phyloP scores from a whole-genome alignment of 2,113 vertebrate species.

The Leucosticte australis region DNA sequence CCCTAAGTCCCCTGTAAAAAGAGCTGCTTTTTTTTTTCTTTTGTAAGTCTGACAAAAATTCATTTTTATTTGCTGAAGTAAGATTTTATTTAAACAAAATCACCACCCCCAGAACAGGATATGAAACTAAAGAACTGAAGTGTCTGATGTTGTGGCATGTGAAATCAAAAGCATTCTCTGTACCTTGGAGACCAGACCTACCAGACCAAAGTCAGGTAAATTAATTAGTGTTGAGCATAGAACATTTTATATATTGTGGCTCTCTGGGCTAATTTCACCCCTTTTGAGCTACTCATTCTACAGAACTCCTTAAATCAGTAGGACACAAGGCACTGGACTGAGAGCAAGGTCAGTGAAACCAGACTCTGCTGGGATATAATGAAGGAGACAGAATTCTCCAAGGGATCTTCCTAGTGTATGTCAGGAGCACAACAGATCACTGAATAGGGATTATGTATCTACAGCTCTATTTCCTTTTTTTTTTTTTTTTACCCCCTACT shows the following conservation, averaged over 20 bases:
- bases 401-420: slow-evolving; percentile 24
- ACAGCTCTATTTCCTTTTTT: neutral
- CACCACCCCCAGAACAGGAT: neutral
- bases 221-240: slow-evolving; percentile 49
- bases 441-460: neutral
- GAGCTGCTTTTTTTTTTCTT: neutral
- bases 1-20: neutral
- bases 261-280: slow-evolving; percentile 43
- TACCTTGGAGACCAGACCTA: slow-evolving; percentile 46
- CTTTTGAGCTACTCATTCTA: neutral
- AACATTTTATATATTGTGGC: slow-evolving; percentile 3
- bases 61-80: neutral
- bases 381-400: slow-evolving; percentile 47
- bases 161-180: slow-evolving; percentile 20
- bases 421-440: slow-evolving; percentile 30
- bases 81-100: neutral
- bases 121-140: neutral
- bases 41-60: neutral
- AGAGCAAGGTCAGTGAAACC: slow-evolving; percentile 50
- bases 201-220: slow-evolving; percentile 46
- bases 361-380: slow-evolving; percentile 32
- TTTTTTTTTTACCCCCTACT: neutral
- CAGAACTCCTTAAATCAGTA: slow-evolving; percentile 36
- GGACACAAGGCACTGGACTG: slow-evolving; percentile 8
- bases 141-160: neutral